phyloP scores from a whole-genome alignment of 2,797 vertebrate species.

The Sarcophilus harrisii region DNA sequence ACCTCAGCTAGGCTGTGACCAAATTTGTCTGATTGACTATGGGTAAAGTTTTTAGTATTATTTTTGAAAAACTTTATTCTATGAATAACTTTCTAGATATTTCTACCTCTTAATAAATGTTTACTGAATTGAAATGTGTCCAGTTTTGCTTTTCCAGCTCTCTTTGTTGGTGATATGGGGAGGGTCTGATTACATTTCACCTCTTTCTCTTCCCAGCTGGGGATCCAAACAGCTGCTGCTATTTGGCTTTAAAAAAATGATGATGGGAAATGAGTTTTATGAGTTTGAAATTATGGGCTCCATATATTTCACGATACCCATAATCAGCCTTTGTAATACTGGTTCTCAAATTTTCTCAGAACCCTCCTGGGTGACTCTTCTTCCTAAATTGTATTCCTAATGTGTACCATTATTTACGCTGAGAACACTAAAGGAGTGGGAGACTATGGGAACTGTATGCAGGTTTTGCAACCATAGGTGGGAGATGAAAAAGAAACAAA shows the following conservation, averaged over 20 bases:
- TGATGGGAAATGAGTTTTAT: constrained; percentile 45
- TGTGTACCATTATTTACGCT: constrained; percentile 31
- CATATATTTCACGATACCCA: constrained; percentile 15
- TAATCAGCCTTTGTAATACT: constrained; percentile 51
- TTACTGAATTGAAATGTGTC: not conserved
- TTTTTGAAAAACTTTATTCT: constrained; percentile 46
- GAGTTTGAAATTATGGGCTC: constrained; percentile 22
- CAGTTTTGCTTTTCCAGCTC: not conserved
- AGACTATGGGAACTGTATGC: not conserved
- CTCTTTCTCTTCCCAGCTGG: constrained; percentile 42
- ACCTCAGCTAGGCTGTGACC: not conserved
- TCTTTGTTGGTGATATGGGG: not conserved
- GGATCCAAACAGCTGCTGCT: constrained; percentile 50
- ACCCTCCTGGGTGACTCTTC: constrained; percentile 6
- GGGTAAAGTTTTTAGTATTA: not conserved
- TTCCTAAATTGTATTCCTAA: not conserved
- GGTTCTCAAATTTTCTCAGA: constrained; percentile 24
- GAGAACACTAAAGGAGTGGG: constrained; percentile 22
- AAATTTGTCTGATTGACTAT: not conserved
- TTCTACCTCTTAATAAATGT: not conserved
- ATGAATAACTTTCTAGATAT: not conserved
- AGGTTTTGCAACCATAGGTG: constrained; percentile 8
- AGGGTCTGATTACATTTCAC: not conserved
- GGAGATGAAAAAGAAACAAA: constrained; percentile 23
- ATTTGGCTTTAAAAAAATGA: constrained; percentile 50